phyloP scores from a whole-genome alignment of 2,113 vertebrate genomes.

The Oreochromis aureus region DNA sequence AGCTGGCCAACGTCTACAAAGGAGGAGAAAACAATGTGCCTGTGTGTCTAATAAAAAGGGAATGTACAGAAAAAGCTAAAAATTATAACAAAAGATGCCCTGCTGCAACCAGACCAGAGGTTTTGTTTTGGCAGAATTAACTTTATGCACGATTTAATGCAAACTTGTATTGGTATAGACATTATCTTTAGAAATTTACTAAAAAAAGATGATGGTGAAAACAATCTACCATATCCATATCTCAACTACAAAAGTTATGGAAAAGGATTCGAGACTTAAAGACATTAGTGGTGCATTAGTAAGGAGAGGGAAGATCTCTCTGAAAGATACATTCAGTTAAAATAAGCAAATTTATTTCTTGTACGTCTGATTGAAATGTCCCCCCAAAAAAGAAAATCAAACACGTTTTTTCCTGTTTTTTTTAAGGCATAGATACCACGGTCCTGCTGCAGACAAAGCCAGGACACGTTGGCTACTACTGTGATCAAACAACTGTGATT shows the following conservation, averaged over 20 bases:
- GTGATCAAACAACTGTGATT: not conserved
- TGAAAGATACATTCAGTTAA: slow-evolving; percentile 3
- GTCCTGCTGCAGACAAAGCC: not conserved
- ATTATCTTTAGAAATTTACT: not conserved
- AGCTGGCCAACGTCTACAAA: not conserved
- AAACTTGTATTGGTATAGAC: not conserved
- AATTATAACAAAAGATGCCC: not conserved
- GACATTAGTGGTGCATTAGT: not conserved
- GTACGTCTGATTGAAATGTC: not conserved
- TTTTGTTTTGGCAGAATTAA: not conserved
- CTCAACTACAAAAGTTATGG: not conserved
- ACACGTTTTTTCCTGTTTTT: not conserved
- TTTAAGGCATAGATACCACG: not conserved
- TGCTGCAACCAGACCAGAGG: not conserved
- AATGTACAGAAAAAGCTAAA: not conserved
- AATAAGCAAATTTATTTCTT: not conserved
- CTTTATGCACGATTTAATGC: not conserved
- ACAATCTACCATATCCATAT: not conserved
- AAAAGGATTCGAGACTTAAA: not conserved
- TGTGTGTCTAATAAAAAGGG: not conserved
- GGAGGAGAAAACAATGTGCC: not conserved
- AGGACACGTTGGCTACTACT: not conserved
- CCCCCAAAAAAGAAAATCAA: not conserved
- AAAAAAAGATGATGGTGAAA: not conserved
- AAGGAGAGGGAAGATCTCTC: not conserved